Evolutionary conservation across 30 jellyfish, hydroid and myxozoan species (phyloP).

Genomic region (Aurelia aurita): DNA sequence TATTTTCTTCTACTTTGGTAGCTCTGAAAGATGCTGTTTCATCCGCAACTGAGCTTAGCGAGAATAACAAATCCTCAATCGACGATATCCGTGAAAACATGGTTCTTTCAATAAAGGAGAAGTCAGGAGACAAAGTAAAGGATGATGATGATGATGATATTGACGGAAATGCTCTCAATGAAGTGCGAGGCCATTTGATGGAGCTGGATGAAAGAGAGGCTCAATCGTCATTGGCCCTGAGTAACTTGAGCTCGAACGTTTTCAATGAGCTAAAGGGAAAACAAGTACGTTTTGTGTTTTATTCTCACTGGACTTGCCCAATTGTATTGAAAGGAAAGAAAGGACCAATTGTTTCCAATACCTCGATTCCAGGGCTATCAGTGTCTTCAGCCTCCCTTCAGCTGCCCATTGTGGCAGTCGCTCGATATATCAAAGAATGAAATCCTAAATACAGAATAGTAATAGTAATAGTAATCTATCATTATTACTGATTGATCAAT

Average conservation of each 20-base stretch:
- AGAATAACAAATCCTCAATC: slow-evolving; percentile 37
- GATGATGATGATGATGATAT: slow-evolving; percentile 5
- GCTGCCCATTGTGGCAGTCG: no score
- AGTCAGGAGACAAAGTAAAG: background rate
- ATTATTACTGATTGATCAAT: no score
- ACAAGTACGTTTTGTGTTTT: slow-evolving; percentile 13
- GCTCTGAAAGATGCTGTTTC: slow-evolving; percentile 22
- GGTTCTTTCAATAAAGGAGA: background rate
- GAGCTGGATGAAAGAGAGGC: slow-evolving; percentile 46
- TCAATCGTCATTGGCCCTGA: slow-evolving; percentile 35
- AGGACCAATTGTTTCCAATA: no score
- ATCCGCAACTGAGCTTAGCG: slow-evolving; percentile 9
- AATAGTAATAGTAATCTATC: no score
- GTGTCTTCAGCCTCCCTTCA: no score
- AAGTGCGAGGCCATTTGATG: slow-evolving; percentile 7
- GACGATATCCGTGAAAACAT: slow-evolving; percentile 20
- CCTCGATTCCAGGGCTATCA: no score
- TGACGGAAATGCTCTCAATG: background rate
- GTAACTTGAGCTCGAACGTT: slow-evolving; percentile 26
- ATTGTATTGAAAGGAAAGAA: no score
- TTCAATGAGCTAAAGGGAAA: slow-evolving; percentile 47
- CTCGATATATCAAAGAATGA: no score
- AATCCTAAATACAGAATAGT: no score
- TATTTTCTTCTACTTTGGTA: background rate
- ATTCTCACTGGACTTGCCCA: no score